phyloP scores from a whole-genome alignment of 1,140 invertebrate species.

The Wasmannia auropunctata region DNA sequence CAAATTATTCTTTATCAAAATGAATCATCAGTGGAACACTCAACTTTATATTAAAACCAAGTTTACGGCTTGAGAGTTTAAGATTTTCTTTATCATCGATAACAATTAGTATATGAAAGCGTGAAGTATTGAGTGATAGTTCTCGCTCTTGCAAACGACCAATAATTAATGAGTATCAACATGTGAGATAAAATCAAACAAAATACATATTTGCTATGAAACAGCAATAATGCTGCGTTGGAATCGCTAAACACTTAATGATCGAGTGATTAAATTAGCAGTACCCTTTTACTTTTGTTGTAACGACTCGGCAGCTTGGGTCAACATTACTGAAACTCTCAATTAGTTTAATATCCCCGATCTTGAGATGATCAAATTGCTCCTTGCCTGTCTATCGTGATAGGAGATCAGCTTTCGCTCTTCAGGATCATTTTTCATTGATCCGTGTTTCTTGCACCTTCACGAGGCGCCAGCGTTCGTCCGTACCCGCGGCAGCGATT shows the following conservation, averaged over 20 bases:
- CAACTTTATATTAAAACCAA: not conserved
- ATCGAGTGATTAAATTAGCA: not conserved
- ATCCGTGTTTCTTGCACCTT: conserved; percentile 41
- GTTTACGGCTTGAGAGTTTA: not conserved
- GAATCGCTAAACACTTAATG: not conserved
- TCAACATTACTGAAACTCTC: conserved; percentile 1
- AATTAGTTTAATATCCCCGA: conserved; percentile 19
- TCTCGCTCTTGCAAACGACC: not conserved
- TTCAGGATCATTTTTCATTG: conserved; percentile 67
- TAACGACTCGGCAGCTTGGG: not conserved
- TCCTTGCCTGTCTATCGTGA: conserved; percentile 25
- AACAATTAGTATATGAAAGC: not conserved
- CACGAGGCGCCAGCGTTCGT: conserved; percentile 33
- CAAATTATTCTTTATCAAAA: not conserved
- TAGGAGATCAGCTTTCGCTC: conserved; percentile 58
- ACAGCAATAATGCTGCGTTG: not conserved
- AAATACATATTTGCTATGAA: not conserved
- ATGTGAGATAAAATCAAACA: not conserved
- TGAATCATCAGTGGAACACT: not conserved
- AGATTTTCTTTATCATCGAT: not conserved
- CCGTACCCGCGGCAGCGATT: conserved; percentile 47
- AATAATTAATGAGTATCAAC: not conserved
- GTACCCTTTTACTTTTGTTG: conserved; percentile 1
- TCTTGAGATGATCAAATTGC: conserved; percentile 4
- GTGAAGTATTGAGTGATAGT: not conserved